A percentile compares a stretch with the other conserved stretches of the same genome.
phyloP scores from a whole-genome alignment of 2,888 invertebrate genomes.

The Lasius platythorax region DNA sequence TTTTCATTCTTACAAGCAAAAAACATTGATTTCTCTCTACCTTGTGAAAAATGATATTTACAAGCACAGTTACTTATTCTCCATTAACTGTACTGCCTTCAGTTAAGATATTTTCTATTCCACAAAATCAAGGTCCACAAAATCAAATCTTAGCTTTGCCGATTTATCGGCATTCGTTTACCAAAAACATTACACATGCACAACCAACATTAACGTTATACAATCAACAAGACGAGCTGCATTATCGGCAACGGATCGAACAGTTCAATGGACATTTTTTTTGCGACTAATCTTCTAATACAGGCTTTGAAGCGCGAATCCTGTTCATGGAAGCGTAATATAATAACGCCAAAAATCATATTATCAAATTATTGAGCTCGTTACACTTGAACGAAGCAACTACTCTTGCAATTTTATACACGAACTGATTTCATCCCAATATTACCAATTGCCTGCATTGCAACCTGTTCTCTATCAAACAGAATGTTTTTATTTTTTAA shows the following conservation, averaged over 20 bases:
- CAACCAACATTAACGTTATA: conserved; percentile 8
- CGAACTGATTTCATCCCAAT: not conserved
- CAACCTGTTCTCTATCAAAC: not conserved
- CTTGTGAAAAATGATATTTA: conserved; percentile 19
- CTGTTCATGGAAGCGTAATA: not conserved
- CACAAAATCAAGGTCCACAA: conserved; percentile 1
- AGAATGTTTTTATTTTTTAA: conserved; percentile 17
- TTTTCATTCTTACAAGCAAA: conserved; percentile 4
- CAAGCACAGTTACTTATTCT: not conserved
- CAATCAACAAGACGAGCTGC: not conserved
- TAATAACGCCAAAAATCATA: not conserved
- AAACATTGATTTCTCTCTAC: not conserved
- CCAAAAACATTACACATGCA: not conserved
- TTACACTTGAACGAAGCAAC: not conserved
- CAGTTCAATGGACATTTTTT: not conserved
- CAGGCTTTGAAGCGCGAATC: not conserved
- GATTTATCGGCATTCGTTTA: conserved; percentile 10
- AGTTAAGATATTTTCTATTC: not conserved
- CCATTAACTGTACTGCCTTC: conserved; percentile 1
- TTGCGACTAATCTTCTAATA: not conserved
- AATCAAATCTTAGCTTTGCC: conserved; percentile 15
- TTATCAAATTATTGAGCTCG: conserved; percentile 18
- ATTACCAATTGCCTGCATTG: not conserved
- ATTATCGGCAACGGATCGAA: not conserved
- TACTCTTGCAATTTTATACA: not conserved